These are phyloP conservation scores for Forbesichthys papilliferus DNA, from an alignment of 2,113 vertebrate genomes.

Conservation along the genomic window DNA sequence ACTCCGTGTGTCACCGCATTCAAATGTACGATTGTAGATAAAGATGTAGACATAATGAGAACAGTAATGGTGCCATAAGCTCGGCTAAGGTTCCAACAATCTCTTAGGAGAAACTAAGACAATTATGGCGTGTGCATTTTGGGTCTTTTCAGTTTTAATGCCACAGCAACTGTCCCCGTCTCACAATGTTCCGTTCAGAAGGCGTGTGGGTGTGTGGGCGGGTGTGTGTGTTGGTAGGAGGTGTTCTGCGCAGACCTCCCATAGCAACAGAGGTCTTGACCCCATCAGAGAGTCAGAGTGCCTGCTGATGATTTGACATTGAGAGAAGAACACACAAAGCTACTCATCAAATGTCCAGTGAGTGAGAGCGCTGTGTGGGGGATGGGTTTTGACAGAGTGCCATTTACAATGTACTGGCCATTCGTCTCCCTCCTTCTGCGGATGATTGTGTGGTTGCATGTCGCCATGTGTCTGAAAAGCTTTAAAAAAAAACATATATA, in stretches of 20 bases:
- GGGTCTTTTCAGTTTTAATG: conserved; percentile 21
- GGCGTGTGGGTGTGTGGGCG: conserved; percentile 25
- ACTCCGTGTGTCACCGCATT: conserved; percentile 57
- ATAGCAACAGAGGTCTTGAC: conserved; percentile 63
- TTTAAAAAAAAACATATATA: too few species aligned
- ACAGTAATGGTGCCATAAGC: conserved; percentile 25
- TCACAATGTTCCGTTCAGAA: conserved; percentile 8
- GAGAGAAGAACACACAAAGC: conserved; percentile 64
- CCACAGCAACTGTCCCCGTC: neutral
- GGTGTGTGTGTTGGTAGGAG: conserved; percentile 34
- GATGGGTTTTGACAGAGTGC: conserved; percentile 58
- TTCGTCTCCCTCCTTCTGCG: conserved; percentile 21
- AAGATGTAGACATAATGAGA: conserved; percentile 30
- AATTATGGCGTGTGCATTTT: conserved; percentile 28
- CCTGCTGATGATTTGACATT: conserved; percentile 70
- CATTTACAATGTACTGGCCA: conserved; percentile 58
- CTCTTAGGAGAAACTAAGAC: neutral
- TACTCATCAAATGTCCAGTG: conserved; percentile 66
- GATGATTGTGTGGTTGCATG: conserved; percentile 22
- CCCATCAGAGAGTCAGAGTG: conserved; percentile 66
- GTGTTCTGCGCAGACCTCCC: conserved; percentile 51
- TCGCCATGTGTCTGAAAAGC: neutral
- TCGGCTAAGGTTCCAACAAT: neutral
- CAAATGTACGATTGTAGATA: conserved; percentile 60
- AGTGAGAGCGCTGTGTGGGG: conserved; percentile 43